A percentile compares a stretch with the other conserved stretches of the same genome.
Evolutionary conservation across 2,888 invertebrate species (phyloP).

Genomic region (Pseudolycoriella hygida): DNA sequence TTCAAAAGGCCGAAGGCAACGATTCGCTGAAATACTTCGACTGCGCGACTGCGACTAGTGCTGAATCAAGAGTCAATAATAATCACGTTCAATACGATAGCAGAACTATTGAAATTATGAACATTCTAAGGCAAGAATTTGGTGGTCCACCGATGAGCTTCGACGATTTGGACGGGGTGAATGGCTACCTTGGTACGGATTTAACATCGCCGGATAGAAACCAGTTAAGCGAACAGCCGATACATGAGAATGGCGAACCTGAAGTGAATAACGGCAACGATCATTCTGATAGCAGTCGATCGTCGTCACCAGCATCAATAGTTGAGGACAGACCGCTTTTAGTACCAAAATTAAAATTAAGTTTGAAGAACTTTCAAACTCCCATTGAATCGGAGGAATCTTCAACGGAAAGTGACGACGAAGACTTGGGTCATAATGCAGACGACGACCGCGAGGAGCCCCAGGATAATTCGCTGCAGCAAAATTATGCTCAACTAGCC

Average conservation of each 20-base stretch:
- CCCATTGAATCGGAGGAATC: slow-evolving; percentile 21
- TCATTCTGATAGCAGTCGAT: slow-evolving; percentile 8
- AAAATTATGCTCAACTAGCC: no score
- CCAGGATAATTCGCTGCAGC: no score
- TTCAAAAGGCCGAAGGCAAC: background rate
- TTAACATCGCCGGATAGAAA: no score
- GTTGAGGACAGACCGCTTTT: slow-evolving; percentile 13
- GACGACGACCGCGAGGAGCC: slow-evolving; percentile 12
- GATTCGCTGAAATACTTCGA: slow-evolving; percentile 22
- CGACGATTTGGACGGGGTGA: no score
- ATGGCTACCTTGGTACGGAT: no score
- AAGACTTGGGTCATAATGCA: slow-evolving; percentile 12
- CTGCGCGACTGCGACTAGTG: no score
- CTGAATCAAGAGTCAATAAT: no score
- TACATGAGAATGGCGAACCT: background rate
- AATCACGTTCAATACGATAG: no score
- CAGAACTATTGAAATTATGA: no score
- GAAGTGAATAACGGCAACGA: slow-evolving; percentile 16
- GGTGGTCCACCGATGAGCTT: no score
- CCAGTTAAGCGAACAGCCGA: no score
- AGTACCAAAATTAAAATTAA: slow-evolving; percentile 51
- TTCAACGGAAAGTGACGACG: slow-evolving; percentile 23
- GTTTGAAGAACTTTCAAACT: slow-evolving; percentile 38
- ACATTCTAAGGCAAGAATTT: no score
- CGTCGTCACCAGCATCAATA: slow-evolving; percentile 4